Conservation (phyloP, 2,888 invertebrate genomes). For the Willowsia nigromaculata region DNA sequence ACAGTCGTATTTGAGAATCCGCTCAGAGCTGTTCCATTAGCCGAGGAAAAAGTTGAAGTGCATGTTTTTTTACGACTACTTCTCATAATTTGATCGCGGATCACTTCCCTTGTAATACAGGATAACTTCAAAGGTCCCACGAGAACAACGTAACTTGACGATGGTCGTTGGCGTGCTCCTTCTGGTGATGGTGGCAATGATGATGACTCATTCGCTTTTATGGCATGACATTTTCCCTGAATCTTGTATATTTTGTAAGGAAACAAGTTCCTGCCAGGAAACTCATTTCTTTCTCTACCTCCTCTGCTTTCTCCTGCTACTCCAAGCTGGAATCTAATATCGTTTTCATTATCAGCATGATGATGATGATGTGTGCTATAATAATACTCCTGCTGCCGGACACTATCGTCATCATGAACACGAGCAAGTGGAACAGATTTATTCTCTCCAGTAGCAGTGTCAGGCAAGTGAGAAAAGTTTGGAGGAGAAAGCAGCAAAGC, state of each 20-base stretch:
- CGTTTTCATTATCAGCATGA: conserved; percentile 37
- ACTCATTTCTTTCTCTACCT: neutral
- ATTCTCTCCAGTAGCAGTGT: neutral
- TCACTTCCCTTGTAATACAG: conserved; percentile 67
- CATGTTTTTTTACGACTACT: conserved; percentile 24
- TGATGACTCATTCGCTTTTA: conserved; percentile 68
- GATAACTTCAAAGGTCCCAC: conserved; percentile 66
- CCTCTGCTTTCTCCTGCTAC: neutral
- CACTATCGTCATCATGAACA: neutral
- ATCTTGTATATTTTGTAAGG: conserved; percentile 60
- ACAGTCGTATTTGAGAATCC: neutral
- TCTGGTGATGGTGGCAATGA: neutral
- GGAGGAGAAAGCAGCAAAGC: neutral
- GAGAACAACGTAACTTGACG: conserved; percentile 61
- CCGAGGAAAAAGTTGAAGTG: neutral
- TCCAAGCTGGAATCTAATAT: conserved; percentile 7
- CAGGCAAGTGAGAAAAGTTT: neutral
- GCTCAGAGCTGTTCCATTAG: neutral
- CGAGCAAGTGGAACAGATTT: neutral
- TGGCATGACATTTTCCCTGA: conserved; percentile 62
- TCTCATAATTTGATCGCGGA: conserved; percentile 68
- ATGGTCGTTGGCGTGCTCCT: neutral
- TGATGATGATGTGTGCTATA: conserved; percentile 23
- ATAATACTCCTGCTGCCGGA: conserved; percentile 31
- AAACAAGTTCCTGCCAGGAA: conserved; percentile 17